Percentiles rank a stretch among this genome's conserved stretches.
Conservation (phyloP, 1,140 invertebrate genomes). For the Rhyzopertha dominica region DNA sequence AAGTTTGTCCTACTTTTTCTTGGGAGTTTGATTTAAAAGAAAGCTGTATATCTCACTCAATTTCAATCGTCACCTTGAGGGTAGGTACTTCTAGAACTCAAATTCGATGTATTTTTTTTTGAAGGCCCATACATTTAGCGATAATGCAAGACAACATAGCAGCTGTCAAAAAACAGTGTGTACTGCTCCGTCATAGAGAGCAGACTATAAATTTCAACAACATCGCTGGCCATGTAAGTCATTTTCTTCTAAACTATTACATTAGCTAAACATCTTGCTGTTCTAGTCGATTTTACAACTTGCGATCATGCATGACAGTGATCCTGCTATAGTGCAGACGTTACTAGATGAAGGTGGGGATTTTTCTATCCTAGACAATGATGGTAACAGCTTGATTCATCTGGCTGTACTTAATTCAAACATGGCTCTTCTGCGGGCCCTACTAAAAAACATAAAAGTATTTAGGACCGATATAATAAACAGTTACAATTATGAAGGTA, state of each 20-base stretch:
- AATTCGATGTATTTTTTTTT: no score
- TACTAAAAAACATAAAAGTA: conserved; percentile 16
- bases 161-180: conserved; percentile 21
- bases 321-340: conserved; percentile 19
- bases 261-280: not conserved
- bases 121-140: conserved; percentile 28
- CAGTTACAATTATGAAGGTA: conserved; percentile 26
- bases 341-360: conserved; percentile 29
- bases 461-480: not conserved
- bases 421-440: conserved; percentile 13
- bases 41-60: no score
- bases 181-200: conserved; percentile 20
- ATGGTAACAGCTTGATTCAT: conserved; percentile 37
- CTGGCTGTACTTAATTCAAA: conserved; percentile 23
- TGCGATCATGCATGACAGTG: conserved; percentile 24
- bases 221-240: conserved; percentile 28
- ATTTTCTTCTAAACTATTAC: not conserved
- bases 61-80: no score
- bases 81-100: no score
- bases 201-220: conserved; percentile 20
- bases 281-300: conserved; percentile 20
- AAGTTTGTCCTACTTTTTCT: no score
- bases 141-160: conserved; percentile 22
- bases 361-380: conserved; percentile 20
- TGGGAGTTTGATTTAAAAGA: no score